Conservation (phyloP, 2,113 vertebrate genomes). For the Drymodes brunneopygia region DNA sequence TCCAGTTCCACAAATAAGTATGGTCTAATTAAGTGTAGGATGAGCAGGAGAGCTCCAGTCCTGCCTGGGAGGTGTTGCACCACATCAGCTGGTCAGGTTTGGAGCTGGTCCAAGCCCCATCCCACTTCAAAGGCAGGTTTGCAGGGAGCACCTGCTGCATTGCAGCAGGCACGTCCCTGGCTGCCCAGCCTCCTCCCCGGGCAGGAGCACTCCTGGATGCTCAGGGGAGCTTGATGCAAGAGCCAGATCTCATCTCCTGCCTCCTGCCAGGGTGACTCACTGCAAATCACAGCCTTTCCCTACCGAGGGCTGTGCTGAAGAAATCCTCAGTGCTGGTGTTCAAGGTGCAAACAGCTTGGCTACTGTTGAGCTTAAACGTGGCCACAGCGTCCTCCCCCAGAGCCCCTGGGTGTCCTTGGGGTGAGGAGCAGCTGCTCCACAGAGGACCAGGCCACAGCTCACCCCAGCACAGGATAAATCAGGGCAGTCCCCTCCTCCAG, state of each 20-base stretch:
- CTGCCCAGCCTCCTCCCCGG: not conserved
- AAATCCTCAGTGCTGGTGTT: not conserved
- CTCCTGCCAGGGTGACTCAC: not conserved
- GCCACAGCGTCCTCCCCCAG: not conserved
- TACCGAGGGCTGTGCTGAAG: not conserved
- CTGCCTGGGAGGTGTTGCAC: not conserved
- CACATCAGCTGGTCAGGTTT: not conserved
- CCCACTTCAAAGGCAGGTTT: not conserved
- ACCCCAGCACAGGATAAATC: not conserved
- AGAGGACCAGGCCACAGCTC: not conserved
- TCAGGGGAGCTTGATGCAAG: not conserved
- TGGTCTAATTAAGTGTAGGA: not conserved
- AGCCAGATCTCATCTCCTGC: not conserved
- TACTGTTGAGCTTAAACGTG: not conserved
- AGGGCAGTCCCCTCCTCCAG: not conserved
- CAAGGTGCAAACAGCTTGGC: not conserved
- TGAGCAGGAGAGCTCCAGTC: not conserved
- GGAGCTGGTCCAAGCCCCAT: not conserved
- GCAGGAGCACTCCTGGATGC: rapidly evolving
- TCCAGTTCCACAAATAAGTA: not conserved
- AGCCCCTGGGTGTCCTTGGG: rapidly evolving
- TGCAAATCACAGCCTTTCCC: not conserved
- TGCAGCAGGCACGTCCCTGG: not conserved
- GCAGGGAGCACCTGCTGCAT: not conserved
- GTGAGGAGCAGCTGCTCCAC: not conserved